Percentiles rank a stretch among this genome's conserved stretches.
Evolutionary conservation across 2,888 invertebrate genomes (phyloP).

Genomic region (Didymodactylos carnosus): DNA sequence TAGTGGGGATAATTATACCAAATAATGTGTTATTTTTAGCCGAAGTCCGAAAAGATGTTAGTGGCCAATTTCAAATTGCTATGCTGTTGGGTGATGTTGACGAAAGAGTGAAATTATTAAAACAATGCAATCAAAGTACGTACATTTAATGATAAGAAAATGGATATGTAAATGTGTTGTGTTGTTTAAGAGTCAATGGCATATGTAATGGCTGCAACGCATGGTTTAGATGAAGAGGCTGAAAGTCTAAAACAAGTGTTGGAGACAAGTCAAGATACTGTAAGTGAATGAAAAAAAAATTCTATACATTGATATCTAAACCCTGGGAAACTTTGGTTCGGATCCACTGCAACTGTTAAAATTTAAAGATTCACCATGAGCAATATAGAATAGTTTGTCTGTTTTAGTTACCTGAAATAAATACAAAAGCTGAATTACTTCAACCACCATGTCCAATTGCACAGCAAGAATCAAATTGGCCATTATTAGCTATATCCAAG

Average conservation of each 20-base stretch:
- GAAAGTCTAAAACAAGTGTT: slow-evolving; percentile 48
- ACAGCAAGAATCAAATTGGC: slow-evolving; percentile 89
- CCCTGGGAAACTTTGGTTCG: no score
- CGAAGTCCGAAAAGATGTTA: slow-evolving; percentile 84
- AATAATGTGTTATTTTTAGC: slow-evolving; percentile 39
- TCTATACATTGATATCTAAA: no score
- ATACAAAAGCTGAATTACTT: slow-evolving; percentile 53
- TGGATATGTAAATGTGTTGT: no score
- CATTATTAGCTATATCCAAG: slow-evolving; percentile 69
- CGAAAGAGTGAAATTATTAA: slow-evolving; percentile 53
- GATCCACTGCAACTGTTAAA: no score
- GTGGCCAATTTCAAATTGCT: slow-evolving; percentile 87
- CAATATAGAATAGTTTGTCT: no score
- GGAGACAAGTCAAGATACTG: slow-evolving; percentile 17
- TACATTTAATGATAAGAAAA: background rate
- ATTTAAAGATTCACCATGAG: no score
- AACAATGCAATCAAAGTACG: slow-evolving; percentile 29
- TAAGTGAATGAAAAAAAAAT: slow-evolving; percentile 17
- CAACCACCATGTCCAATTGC: slow-evolving; percentile 66
- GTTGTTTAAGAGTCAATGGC: slow-evolving; percentile 46
- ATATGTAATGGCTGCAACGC: slow-evolving; percentile 77
- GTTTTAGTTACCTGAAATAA: slow-evolving; percentile 46
- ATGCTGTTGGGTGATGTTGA: slow-evolving; percentile 69
- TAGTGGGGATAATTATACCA: no score
- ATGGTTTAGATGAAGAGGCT: slow-evolving; percentile 62